These are phyloP conservation scores for Hipparchia semele DNA, from an alignment of 2,888 invertebrate genomes.

Conservation along the genomic window DNA sequence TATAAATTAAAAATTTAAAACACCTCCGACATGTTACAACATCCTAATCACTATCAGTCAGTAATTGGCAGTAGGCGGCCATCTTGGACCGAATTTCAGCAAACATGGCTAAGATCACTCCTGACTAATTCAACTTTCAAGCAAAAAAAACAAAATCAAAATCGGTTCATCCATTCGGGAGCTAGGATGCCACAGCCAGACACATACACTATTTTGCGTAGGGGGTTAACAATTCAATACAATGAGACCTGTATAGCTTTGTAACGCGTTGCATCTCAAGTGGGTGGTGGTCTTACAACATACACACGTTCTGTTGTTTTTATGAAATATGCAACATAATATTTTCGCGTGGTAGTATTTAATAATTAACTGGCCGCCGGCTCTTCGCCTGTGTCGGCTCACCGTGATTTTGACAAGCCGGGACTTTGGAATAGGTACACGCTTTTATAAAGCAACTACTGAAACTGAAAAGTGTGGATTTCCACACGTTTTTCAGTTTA, in stretches of 20 bases:
- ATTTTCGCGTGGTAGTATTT: slow-evolving; percentile 6
- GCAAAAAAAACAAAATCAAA: no score
- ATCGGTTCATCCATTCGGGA: no score
- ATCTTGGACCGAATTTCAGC: no score
- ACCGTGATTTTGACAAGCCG: not conserved
- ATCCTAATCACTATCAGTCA: no score
- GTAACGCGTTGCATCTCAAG: not conserved
- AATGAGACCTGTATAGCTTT: not conserved
- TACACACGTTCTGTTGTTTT: not conserved
- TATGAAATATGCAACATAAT: slow-evolving; percentile 4
- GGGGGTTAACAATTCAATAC: no score
- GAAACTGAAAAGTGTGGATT: not conserved
- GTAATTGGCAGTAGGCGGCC: no score
- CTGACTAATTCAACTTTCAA: no score
- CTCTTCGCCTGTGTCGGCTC: not conserved
- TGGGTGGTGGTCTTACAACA: not conserved
- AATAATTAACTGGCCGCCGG: slow-evolving; percentile 8
- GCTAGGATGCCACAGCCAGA: no score
- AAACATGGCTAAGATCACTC: no score
- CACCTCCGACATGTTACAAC: no score
- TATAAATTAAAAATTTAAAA: no score
- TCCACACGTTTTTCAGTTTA: not conserved
- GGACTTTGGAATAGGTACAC: not conserved
- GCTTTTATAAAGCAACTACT: not conserved
- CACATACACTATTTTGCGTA: no score